These are phyloP conservation scores for Clitarchus hookeri DNA, from an alignment of 2,888 invertebrate genomes.

Conservation along the genomic window DNA sequence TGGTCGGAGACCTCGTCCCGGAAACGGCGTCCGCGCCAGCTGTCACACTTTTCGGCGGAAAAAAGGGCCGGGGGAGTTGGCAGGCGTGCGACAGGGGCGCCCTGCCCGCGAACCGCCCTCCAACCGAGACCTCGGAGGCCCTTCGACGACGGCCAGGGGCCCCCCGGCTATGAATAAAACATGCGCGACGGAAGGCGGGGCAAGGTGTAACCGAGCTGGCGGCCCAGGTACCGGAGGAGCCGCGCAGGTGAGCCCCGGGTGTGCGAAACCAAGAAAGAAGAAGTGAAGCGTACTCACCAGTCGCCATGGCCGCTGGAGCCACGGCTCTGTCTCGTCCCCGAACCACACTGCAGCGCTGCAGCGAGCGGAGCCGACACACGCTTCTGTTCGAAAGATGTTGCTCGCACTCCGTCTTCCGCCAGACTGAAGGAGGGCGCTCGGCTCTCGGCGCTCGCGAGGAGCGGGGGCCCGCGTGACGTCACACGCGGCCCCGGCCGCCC, in stretches of 20 bases:
- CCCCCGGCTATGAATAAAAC: not conserved
- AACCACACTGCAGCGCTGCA: not conserved
- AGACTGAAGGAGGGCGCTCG: not conserved
- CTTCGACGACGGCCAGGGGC: not conserved
- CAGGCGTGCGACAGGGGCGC: not conserved
- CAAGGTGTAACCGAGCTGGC: no score
- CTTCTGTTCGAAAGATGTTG: not conserved
- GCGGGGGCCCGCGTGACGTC: not conserved
- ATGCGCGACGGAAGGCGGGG: not conserved
- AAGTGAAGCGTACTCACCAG: not conserved
- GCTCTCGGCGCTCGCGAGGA: not conserved
- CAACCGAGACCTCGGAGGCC: not conserved
- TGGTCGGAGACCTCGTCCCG: not conserved
- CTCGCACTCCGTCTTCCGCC: not conserved
- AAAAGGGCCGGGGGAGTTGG: not conserved
- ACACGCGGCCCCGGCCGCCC: not conserved
- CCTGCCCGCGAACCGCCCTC: not conserved
- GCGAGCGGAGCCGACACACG: not conserved
- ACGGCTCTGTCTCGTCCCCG: not conserved
- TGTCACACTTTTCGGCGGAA: not conserved
- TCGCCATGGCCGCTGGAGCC: slow-evolving; percentile 8
- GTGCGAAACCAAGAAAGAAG: not conserved
- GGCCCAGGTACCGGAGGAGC: no score
- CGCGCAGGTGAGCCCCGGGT: no score
- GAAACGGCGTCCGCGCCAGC: not conserved